Percentiles rank a stretch among this genome's conserved stretches.
These are phyloP conservation scores for Petaurus breviceps DNA, from an alignment of 2,113 vertebrate species.

Conservation along the genomic window DNA sequence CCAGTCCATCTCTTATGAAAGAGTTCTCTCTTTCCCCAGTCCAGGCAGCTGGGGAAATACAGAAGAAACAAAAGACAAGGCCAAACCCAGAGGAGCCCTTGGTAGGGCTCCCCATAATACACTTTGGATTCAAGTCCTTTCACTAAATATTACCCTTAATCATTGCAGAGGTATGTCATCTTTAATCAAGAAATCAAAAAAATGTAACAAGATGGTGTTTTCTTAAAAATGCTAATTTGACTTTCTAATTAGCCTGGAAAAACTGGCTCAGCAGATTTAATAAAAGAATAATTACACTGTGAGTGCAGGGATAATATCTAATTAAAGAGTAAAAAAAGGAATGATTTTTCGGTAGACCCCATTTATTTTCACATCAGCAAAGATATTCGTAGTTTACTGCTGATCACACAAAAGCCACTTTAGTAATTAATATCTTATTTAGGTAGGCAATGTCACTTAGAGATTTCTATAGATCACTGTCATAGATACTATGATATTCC, in stretches of 20 bases:
- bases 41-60: neutral
- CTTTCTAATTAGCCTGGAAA: neutral
- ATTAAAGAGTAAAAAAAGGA: constrained; percentile 12
- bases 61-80: constrained; percentile 23
- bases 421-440: constrained; percentile 19
- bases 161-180: neutral
- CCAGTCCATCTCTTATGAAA: constrained; percentile 22
- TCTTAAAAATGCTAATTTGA: constrained; percentile 5
- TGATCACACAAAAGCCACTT: neutral
- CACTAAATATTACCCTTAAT: constrained; percentile 7
- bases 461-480: constrained; percentile 28
- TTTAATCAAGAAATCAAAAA: constrained; percentile 27
- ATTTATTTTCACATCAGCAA: constrained; percentile 8
- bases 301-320: neutral
- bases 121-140: neutral
- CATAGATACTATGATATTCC: neutral
- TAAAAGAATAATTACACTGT: constrained; percentile 11
- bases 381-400: constrained; percentile 7
- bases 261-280: neutral
- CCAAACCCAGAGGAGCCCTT: neutral
- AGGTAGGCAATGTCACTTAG: neutral
- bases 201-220: constrained; percentile 10
- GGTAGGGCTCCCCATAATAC: neutral
- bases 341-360: constrained; percentile 13
- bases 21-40: neutral